Evolutionary conservation across 2,797 vertebrate species (phyloP).

Genomic region (Catharus ustulatus): DNA sequence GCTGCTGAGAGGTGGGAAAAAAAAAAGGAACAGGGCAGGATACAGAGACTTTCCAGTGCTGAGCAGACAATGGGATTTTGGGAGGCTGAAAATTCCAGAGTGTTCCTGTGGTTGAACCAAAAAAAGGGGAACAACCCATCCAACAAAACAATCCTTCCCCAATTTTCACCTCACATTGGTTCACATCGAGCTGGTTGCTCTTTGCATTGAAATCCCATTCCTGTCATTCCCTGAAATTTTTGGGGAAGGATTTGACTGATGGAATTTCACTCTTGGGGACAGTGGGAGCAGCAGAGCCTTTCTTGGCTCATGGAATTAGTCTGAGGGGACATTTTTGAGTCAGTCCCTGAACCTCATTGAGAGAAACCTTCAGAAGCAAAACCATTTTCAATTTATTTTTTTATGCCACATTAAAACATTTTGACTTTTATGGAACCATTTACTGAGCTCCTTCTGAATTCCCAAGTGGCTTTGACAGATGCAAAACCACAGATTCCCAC

Average conservation of each 20-base stretch:
- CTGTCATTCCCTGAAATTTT: background rate
- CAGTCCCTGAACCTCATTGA: background rate
- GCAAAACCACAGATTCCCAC: background rate
- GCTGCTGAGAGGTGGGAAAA: background rate
- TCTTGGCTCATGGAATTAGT: background rate
- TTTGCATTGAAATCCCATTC: background rate
- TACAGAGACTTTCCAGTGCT: background rate
- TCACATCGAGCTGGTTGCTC: background rate
- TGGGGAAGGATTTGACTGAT: background rate
- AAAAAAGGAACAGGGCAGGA: background rate
- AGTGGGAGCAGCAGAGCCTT: background rate
- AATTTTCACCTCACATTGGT: background rate
- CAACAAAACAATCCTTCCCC: background rate
- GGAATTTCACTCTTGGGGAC: background rate
- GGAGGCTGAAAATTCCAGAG: background rate
- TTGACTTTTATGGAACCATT: background rate
- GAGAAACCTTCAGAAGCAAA: background rate
- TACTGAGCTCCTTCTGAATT: background rate
- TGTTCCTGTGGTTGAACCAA: background rate
- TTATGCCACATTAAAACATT: background rate
- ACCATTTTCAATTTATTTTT: background rate
- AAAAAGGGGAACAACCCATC: accelerated
- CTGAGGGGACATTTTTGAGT: background rate
- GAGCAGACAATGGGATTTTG: background rate
- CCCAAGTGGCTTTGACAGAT: background rate